Evolutionary conservation across 2,797 vertebrate genomes (phyloP).

Genomic region (Antrozous pallidus): DNA sequence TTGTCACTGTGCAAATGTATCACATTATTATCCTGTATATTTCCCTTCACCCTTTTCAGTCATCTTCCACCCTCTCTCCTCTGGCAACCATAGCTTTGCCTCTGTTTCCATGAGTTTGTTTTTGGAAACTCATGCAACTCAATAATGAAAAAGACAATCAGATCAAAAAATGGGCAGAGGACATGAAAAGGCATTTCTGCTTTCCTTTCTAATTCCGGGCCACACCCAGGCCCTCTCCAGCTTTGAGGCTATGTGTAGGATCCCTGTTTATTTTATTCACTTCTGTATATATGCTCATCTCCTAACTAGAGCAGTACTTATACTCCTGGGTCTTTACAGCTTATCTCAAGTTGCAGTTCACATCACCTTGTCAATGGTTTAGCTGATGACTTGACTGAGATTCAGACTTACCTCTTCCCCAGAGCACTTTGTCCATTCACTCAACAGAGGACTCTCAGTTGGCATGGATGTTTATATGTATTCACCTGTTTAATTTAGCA

Average conservation of each 20-base stretch:
- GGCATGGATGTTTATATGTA: rapidly evolving
- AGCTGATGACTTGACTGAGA: background rate
- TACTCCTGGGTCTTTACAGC: background rate
- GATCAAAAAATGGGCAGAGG: background rate
- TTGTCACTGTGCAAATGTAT: background rate
- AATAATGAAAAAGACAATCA: background rate
- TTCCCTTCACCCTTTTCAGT: background rate
- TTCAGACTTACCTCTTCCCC: background rate
- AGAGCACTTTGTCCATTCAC: background rate
- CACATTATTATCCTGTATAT: background rate
- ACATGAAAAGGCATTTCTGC: background rate
- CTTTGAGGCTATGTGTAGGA: background rate
- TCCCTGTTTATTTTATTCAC: too few species aligned
- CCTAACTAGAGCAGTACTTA: rapidly evolving
- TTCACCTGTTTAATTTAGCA: background rate
- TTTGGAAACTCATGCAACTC: background rate
- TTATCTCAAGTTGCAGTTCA: background rate
- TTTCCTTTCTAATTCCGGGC: background rate
- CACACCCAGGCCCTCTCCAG: background rate
- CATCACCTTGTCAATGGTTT: background rate
- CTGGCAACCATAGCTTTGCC: background rate
- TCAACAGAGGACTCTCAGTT: background rate
- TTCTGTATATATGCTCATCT: too few species aligned
- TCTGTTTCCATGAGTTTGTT: background rate
- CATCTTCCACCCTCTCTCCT: too few species aligned